These are phyloP conservation scores for Cryptus viduatorius DNA, from an alignment of 2,888 invertebrate genomes.

Conservation along the genomic window DNA sequence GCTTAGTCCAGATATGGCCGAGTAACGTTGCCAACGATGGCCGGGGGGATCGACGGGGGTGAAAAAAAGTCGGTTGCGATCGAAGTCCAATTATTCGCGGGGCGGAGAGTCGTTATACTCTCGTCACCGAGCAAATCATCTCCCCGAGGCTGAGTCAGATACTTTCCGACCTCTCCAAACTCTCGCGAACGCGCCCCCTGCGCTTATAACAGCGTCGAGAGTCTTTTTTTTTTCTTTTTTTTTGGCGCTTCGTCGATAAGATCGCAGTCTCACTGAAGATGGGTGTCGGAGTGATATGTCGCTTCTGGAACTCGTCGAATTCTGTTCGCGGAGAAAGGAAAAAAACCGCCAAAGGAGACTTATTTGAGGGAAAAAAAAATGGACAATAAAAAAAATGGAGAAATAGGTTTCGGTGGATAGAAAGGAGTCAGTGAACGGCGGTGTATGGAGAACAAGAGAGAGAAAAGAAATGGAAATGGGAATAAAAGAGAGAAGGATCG, in stretches of 20 bases:
- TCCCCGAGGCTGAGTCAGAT: slow-evolving; percentile 51
- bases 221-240: slow-evolving; percentile 63
- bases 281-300: not conserved
- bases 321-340: not conserved
- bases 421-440: slow-evolving; percentile 10
- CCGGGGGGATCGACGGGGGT: slow-evolving; percentile 21
- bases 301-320: not conserved
- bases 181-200: slow-evolving; percentile 28
- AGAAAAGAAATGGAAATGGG: slow-evolving; percentile 2
- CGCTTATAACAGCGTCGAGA: slow-evolving; percentile 74
- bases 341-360: slow-evolving; percentile 4
- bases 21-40: slow-evolving; percentile 13
- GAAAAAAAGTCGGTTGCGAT: slow-evolving; percentile 69
- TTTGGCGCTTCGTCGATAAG: slow-evolving; percentile 68
- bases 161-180: slow-evolving; percentile 24
- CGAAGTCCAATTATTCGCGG: slow-evolving; percentile 78
- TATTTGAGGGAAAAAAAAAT: not conserved
- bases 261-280: not conserved
- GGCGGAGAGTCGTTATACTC: slow-evolving; percentile 78
- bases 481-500: too few species aligned
- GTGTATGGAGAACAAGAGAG: not conserved
- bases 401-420: slow-evolving; percentile 2
- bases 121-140: slow-evolving; percentile 74
- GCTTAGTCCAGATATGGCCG: slow-evolving; percentile 36
- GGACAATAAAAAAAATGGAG: not conserved